Base-by-base conservation (phyloP, 2,888 invertebrate species). In the Liopterus haemorrhoidalis region DNA sequence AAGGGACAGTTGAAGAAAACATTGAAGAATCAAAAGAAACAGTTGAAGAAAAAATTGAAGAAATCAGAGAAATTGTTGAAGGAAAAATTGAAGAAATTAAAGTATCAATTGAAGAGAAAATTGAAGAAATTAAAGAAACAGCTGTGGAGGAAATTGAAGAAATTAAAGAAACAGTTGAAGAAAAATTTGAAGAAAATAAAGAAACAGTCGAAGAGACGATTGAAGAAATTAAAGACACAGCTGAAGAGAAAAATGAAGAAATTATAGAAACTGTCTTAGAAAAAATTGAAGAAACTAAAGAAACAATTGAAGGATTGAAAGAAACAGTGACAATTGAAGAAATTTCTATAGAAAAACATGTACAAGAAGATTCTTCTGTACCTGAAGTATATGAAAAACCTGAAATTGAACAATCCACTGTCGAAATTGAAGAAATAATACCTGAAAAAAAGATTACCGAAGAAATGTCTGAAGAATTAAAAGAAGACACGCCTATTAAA, bases 271-370 rank as follows among this genome's bases (percentile, higher is more conserved):
- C 22, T 9, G 16, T 9, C 11, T 21, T 25, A 30, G 31, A 46
- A 28, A 19, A 28, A 22, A 24, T 21, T 37, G 24, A n/a, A 5
- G 50, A 49, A 41, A 40, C 43, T 24, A 30, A 39, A 14, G 37
- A 11, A 35, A 27, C 11, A 20, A 11, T 36, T n/a, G 38, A 38
- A 20, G 37, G 44, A 19, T 28, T 28, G 14, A 14, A 18, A 12
- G 22, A 21, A 14, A 31, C 11, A 14, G 2, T 27, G 11, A 25
- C 4, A 39, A 18, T 9, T 18, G 39, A 27, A 8, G 20, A 14
- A 27, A 20, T 3, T 27, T 16, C 5, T 5, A 16, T 32, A 15
- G 8, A 8, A 15, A 32, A 8, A 15, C 11, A 5, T 5, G 4
- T 46, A n/a, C 8, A 15, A 5, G 22, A 24, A 37, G 22, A 12